Base-by-base conservation (phyloP, 2,888 invertebrate species). In the Trachelus tabidus region DNA sequence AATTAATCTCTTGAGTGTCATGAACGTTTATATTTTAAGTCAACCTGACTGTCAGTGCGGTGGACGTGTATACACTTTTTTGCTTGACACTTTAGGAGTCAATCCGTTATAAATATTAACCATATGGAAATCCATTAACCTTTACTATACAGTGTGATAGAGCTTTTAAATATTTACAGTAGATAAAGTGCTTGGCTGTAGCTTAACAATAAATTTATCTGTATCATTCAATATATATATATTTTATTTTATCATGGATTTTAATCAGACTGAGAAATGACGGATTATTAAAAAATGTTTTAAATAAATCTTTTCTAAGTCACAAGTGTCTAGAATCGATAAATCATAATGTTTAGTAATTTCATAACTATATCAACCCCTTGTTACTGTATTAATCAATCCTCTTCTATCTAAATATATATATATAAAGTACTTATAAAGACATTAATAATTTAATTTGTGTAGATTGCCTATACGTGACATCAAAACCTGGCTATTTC, bases 401-500 rank as follows among this genome's bases (percentile, higher is more conserved):
- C 4, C 15, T 40, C 6, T 15, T 4, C 4, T 40, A 40, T 15
- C 15, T 40, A 40, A 15, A 40, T 12, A 40, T 40, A 4, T 12
- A 37, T 37, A 37, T 37, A 37, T 37, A 3, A 40, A 15, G 4
- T 37, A 4, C 56, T 23, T 6, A 56, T 9, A 56, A 56, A 23
- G 56, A 6, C 23, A 56, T 23, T 23, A 56, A 56, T 23, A 23
- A 56, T 15, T 23, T 56, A 15, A 23, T 76, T 78, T 77, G 90
- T 91, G 1, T 89, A 98, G 98, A 97, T 89, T 98, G 98, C 92
- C 95, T 97, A 92, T 94, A 95, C 88, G 96, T 97, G 89, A 95
- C 95, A 68, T 95, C 96, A 68, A 95, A 96, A 79, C 95, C 96
- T 85, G 98, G 98, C 0, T 95, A 96, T 85, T 95, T 96, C 88